Evolutionary conservation across 2,113 vertebrate genomes (phyloP).

Genomic region (Syngnathus scovelli): DNA sequence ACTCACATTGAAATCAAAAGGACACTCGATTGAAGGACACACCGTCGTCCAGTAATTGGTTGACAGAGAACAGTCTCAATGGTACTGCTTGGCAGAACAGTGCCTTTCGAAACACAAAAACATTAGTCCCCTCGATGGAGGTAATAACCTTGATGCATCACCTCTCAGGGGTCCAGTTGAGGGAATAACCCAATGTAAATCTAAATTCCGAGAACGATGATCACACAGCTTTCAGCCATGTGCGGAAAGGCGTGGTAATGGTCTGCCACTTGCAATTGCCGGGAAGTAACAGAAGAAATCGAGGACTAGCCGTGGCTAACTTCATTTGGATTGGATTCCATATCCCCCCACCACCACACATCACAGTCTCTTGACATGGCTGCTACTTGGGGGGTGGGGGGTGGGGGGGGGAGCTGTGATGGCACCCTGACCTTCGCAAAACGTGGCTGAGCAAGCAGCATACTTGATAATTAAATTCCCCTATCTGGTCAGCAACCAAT

Average conservation of each 20-base stretch:
- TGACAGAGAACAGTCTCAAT: not conserved
- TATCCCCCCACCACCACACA: not conserved
- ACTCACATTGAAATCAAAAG: not conserved
- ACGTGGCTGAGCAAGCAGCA: conserved; percentile 67
- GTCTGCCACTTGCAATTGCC: conserved; percentile 64
- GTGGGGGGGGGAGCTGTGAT: conserved; percentile 16
- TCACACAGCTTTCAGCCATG: conserved; percentile 41
- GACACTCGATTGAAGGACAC: not conserved
- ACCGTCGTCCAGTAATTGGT: not conserved
- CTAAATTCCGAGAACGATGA: conserved; percentile 48
- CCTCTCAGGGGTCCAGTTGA: conserved; percentile 28
- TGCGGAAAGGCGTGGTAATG: conserved; percentile 54
- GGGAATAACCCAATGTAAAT: conserved; percentile 43
- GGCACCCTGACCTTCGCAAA: conserved; percentile 72
- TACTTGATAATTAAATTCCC: conserved; percentile 72
- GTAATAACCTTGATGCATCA: conserved; percentile 14
- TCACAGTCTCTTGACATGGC: conserved; percentile 33
- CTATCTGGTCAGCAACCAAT: conserved; percentile 66
- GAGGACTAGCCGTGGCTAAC: conserved; percentile 47
- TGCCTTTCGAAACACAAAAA: not conserved
- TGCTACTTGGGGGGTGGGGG: conserved; percentile 8
- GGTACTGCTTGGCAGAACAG: not conserved
- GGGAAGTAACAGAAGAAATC: conserved; percentile 46
- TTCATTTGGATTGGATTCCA: conserved; percentile 60
- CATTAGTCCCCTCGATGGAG: conserved; percentile 22